A percentile compares a stretch with the other conserved stretches of the same genome.
Evolutionary conservation across 2,888 invertebrate genomes (phyloP).

Genomic region (Catocala sponsa): DNA sequence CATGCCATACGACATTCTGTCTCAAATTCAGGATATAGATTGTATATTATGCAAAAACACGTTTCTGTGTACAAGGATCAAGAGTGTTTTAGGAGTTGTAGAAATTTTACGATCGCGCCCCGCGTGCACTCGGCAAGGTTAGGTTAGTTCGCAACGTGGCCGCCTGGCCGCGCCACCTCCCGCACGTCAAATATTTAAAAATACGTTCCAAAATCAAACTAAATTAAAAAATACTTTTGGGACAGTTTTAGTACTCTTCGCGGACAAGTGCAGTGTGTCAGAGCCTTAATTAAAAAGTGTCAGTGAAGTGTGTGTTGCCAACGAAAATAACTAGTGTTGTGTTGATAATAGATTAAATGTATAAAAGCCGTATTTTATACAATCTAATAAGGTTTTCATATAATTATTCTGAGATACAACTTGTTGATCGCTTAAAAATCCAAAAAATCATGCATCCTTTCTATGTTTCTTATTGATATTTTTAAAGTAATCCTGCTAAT

Average conservation of each 20-base stretch:
- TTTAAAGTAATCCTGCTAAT: not conserved
- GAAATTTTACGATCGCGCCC: slow-evolving; percentile 69
- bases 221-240: slow-evolving; percentile 23
- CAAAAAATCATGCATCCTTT: not conserved
- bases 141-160: slow-evolving; percentile 86
- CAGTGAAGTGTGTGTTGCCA: not conserved
- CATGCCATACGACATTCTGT: slow-evolving; percentile 1
- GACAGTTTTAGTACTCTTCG: not conserved
- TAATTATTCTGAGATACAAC: slow-evolving; percentile 44
- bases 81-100: slow-evolving; percentile 58
- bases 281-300: slow-evolving; percentile 12
- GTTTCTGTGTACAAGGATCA: slow-evolving; percentile 68
- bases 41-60: slow-evolving; percentile 22
- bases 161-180: slow-evolving; percentile 79
- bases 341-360: not conserved
- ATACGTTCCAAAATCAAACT: slow-evolving; percentile 31
- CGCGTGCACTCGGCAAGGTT: slow-evolving; percentile 78
- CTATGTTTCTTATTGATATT: not conserved
- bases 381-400: no score
- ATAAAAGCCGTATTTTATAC: no score
- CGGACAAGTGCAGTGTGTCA: slow-evolving; percentile 30
- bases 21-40: slow-evolving; percentile 17
- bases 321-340: not conserved
- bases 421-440: slow-evolving; percentile 52
- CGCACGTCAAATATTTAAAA: slow-evolving; percentile 63